A percentile compares a stretch with the other conserved stretches of the same genome.
These are phyloP conservation scores for Cheirogaleus major DNA, from an alignment of 2,797 vertebrate species.

Conservation along the genomic window DNA sequence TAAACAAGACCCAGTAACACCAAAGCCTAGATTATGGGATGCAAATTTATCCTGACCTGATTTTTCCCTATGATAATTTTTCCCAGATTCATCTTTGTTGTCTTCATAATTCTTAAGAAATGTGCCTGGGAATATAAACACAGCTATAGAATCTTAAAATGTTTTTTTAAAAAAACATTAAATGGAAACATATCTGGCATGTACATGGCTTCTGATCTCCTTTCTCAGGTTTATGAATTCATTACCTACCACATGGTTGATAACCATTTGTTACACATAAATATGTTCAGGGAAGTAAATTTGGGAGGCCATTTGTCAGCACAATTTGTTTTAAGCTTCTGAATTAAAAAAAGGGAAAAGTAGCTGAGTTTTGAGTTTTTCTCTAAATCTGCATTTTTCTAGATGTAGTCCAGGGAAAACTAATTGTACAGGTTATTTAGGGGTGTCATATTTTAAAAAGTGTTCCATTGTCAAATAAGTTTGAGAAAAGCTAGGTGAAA, in stretches of 20 bases:
- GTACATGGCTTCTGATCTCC: neutral
- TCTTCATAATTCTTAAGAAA: neutral
- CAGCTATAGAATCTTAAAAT: neutral
- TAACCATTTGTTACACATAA: neutral
- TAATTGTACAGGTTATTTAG: neutral
- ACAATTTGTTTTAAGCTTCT: neutral
- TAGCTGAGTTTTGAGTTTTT: conserved; percentile 7
- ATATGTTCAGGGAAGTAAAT: neutral
- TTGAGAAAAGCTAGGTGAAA: neutral
- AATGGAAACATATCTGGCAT: neutral
- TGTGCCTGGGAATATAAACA: neutral
- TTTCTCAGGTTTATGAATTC: neutral
- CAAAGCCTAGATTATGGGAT: neutral
- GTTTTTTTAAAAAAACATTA: neutral
- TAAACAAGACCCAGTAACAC: neutral
- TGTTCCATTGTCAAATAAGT: neutral
- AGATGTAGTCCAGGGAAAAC: neutral
- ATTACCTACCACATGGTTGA: neutral
- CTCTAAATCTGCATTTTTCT: neutral
- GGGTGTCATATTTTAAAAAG: neutral
- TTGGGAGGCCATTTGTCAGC: neutral
- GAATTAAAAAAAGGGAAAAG: neutral
- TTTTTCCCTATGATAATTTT: neutral
- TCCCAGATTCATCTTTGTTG: neutral
- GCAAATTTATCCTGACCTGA: neutral